Conservation (phyloP, 2,797 vertebrate genomes). For the Sciaenops ocellatus region DNA sequence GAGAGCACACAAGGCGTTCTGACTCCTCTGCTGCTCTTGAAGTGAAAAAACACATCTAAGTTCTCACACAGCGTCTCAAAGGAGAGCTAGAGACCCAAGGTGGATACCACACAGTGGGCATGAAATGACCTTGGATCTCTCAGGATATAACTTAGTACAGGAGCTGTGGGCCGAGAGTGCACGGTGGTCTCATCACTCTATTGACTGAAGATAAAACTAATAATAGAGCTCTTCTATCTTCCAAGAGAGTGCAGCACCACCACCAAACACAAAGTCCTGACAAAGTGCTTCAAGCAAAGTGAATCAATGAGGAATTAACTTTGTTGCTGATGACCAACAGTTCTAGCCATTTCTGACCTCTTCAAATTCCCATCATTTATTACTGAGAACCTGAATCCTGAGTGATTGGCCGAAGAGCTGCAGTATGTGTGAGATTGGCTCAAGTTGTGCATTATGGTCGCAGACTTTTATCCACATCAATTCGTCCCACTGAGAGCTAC, state of each 20-base stretch:
- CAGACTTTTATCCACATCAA: constrained; percentile 26
- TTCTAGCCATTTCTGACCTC: constrained; percentile 3
- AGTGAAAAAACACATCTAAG: constrained; percentile 10
- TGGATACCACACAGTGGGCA: constrained; percentile 10
- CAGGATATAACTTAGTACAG: constrained; percentile 3
- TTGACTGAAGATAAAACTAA: constrained; percentile 32
- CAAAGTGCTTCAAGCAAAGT: not conserved
- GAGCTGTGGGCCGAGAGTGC: constrained; percentile 12
- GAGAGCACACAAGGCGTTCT: constrained; percentile 32
- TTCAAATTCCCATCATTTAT: constrained; percentile 11
- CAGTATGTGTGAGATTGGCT: not conserved
- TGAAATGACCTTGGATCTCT: constrained; percentile 45
- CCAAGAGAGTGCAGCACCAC: not conserved
- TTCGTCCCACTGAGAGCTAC: constrained; percentile 19
- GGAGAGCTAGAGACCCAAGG: constrained; percentile 5
- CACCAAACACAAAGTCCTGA: not conserved
- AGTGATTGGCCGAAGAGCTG: not conserved
- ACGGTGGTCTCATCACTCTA: constrained; percentile 17
- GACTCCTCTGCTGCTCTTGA: constrained; percentile 32
- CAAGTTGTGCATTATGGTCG: constrained; percentile 19
- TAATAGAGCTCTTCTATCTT: constrained; percentile 29
- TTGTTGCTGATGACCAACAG: not conserved
- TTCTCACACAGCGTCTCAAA: not conserved
- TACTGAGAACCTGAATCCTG: not conserved
- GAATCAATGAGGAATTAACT: not conserved